Percentiles rank a stretch among this genome's conserved stretches.
Conservation (phyloP, 2,888 invertebrate species). For the Pilophorus perplexus region DNA sequence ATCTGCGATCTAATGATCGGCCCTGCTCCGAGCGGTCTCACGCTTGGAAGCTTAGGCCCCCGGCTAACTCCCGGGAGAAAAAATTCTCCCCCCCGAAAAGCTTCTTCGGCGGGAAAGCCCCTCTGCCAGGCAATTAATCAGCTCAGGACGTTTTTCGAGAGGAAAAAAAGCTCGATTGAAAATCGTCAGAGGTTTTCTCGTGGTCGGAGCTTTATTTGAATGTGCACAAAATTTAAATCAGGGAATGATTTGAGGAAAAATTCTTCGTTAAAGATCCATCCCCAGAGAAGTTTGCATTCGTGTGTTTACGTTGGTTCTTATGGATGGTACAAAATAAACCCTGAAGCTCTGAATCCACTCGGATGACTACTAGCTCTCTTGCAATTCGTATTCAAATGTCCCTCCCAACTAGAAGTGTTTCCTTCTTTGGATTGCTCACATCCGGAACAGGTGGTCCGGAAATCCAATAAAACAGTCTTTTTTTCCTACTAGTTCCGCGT, state of each 20-base stretch:
- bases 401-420: neutral
- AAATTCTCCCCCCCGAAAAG: neutral
- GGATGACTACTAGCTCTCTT: too few species aligned
- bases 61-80: neutral
- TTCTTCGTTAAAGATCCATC: too few species aligned
- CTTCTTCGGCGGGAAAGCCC: neutral
- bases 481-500: slow-evolving; percentile 4
- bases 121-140: neutral
- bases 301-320: too few species aligned
- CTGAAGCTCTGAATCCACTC: too few species aligned
- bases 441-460: slow-evolving; percentile 26
- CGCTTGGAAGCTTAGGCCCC: neutral
- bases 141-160: neutral
- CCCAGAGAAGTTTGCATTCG: too few species aligned
- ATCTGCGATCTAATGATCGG: slow-evolving; percentile 32
- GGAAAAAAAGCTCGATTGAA: too few species aligned
- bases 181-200: too few species aligned
- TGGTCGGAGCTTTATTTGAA: too few species aligned
- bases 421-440: neutral
- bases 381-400: slow-evolving; percentile 13
- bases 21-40: slow-evolving; percentile 13
- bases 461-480: slow-evolving; percentile 28
- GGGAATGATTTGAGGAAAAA: too few species aligned
- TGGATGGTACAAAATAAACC: too few species aligned
- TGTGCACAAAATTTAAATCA: too few species aligned